phyloP scores from a whole-genome alignment of 2,888 invertebrate species.

The Aelia acuminata region DNA sequence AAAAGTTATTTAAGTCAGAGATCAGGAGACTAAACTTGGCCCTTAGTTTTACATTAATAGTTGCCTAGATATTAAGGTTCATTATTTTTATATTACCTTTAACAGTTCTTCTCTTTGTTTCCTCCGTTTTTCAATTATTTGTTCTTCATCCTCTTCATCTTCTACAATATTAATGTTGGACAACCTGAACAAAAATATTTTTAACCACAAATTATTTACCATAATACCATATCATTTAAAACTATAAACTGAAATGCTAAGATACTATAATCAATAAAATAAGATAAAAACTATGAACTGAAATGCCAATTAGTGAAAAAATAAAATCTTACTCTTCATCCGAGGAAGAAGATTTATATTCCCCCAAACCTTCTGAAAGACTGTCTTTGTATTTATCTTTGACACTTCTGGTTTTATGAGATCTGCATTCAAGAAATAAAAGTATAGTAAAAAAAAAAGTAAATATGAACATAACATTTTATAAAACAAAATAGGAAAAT shows the following conservation, averaged over 20 bases:
- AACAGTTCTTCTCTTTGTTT: constrained; percentile 90
- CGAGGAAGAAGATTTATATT: constrained; percentile 73
- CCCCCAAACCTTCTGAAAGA: constrained; percentile 83
- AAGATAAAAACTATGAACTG: too few relatives aligned
- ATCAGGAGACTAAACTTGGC: too few relatives aligned
- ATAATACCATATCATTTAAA: neutral
- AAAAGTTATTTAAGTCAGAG: too few relatives aligned
- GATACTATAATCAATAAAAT: too few relatives aligned
- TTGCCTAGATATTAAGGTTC: too few relatives aligned
- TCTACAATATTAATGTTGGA: constrained; percentile 81
- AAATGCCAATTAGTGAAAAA: neutral
- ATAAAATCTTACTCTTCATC: constrained; percentile 67
- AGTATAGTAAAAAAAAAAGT: neutral
- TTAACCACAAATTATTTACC: neutral
- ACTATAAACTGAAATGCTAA: too few relatives aligned
- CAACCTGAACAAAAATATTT: constrained; percentile 66
- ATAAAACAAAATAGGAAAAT: neutral
- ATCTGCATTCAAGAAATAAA: constrained; percentile 57
- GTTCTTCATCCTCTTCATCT: constrained; percentile 93
- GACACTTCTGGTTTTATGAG: constrained; percentile 63
- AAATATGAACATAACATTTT: neutral
- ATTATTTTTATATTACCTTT: constrained; percentile 73
- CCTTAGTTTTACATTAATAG: too few relatives aligned
- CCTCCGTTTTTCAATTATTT: constrained; percentile 89
- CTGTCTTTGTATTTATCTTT: constrained; percentile 76